phyloP scores from a whole-genome alignment of 2,888 invertebrate genomes.

The Monopis laevigella region DNA sequence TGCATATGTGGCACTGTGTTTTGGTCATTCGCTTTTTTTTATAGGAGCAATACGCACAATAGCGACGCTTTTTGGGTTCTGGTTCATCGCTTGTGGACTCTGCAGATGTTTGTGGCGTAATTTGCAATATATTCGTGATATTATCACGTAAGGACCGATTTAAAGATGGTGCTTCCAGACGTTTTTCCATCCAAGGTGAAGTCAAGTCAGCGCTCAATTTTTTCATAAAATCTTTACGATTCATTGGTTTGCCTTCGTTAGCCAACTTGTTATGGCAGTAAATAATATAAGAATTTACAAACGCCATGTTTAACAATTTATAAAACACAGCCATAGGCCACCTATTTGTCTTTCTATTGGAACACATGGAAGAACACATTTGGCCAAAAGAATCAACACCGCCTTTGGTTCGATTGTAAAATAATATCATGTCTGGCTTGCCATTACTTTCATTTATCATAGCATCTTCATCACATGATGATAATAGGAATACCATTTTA shows the following conservation, averaged over 20 bases:
- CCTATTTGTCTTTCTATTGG: constrained; percentile 20
- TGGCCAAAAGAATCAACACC: constrained; percentile 23
- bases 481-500: constrained; percentile 21
- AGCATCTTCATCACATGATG: constrained; percentile 19
- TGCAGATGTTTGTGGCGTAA: not conserved
- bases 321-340: constrained; percentile 19
- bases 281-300: constrained; percentile 19
- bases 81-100: not conserved
- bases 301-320: constrained; percentile 20
- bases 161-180: constrained; percentile 14
- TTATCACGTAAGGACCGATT: constrained; percentile 6
- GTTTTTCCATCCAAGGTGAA: constrained; percentile 14
- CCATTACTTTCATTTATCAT: constrained; percentile 14
- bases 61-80: constrained; percentile 5
- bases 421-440: constrained; percentile 21
- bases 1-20: constrained; percentile 13
- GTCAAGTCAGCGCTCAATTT: constrained; percentile 12
- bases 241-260: constrained; percentile 19
- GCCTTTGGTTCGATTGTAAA: constrained; percentile 23
- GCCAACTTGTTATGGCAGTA: constrained; percentile 17
- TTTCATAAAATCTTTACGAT: constrained; percentile 17
- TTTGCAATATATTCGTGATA: constrained; percentile 12
- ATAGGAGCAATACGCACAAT: not conserved
- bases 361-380: constrained; percentile 21
- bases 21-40: constrained; percentile 10